phyloP scores from a whole-genome alignment of 2,888 invertebrate genomes.

The Neria commutata region DNA sequence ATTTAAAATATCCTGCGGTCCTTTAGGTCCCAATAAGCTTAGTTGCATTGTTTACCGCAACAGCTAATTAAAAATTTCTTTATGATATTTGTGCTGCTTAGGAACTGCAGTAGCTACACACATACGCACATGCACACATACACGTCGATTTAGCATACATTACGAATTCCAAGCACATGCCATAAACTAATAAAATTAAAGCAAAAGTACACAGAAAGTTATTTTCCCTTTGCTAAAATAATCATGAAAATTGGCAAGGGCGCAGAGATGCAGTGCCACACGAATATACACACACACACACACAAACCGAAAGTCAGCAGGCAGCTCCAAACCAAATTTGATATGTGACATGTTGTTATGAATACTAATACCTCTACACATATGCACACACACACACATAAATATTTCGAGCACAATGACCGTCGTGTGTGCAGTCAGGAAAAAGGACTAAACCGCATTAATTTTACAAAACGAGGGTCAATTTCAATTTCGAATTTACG shows the following conservation, averaged over 20 bases:
- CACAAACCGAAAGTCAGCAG: slow-evolving; percentile 44
- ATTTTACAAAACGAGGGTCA: slow-evolving; percentile 3
- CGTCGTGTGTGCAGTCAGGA: no score
- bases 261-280: neutral
- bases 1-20: no score
- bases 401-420: no score
- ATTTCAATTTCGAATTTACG: neutral
- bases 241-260: slow-evolving; percentile 1
- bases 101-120: slow-evolving; percentile 49
- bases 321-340: slow-evolving; percentile 32
- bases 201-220: slow-evolving; percentile 50
- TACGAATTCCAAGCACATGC: slow-evolving; percentile 44
- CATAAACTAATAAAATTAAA: slow-evolving; percentile 7
- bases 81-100: no score
- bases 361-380: slow-evolving; percentile 46
- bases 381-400: slow-evolving; percentile 10
- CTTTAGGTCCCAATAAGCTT: no score
- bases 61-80: no score
- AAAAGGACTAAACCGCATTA: neutral
- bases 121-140: no score
- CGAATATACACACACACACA: slow-evolving; percentile 16
- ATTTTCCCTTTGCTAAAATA: slow-evolving; percentile 39
- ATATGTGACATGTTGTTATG: slow-evolving; percentile 52
- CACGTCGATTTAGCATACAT: no score
- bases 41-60: no score